Percentiles rank a stretch among this genome's conserved stretches.
phyloP scores from a whole-genome alignment of 1,140 invertebrate species.

The Drosophila dunni region DNA sequence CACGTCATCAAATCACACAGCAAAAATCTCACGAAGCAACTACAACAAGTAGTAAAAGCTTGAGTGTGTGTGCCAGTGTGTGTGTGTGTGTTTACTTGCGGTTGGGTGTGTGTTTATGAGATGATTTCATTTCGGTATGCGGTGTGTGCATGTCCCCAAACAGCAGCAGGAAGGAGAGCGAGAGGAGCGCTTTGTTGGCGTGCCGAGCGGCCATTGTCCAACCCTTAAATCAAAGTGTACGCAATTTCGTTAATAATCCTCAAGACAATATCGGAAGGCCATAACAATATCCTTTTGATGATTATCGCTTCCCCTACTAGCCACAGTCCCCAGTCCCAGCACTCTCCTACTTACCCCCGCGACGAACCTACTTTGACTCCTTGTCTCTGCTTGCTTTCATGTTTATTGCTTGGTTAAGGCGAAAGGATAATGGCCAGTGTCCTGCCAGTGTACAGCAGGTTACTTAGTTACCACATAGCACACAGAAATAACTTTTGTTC shows the following conservation, averaged over 20 bases:
- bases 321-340: slow-evolving; percentile 12
- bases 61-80: slow-evolving; percentile 1
- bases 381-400: slow-evolving; percentile 50
- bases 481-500: slow-evolving; percentile 22
- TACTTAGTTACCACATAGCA: slow-evolving; percentile 26
- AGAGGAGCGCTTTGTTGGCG: slow-evolving; percentile 54
- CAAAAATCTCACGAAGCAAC: slow-evolving; percentile 70
- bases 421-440: slow-evolving; percentile 66
- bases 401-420: slow-evolving; percentile 71
- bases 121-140: slow-evolving; percentile 67
- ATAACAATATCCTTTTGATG: slow-evolving; percentile 84
- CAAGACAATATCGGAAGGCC: slow-evolving; percentile 81
- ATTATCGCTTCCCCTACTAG: slow-evolving; percentile 70
- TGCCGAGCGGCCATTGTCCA: slow-evolving; percentile 67
- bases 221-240: slow-evolving; percentile 83
- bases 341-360: not conserved
- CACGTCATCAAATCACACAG: slow-evolving; percentile 74
- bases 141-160: slow-evolving; percentile 49
- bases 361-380: slow-evolving; percentile 1
- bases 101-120: slow-evolving; percentile 48
- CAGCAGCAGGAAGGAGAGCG: slow-evolving; percentile 9
- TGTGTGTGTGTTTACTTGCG: slow-evolving; percentile 3
- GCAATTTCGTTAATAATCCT: slow-evolving; percentile 84
- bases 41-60: slow-evolving; percentile 72
- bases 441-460: slow-evolving; percentile 23